Evolutionary conservation across 2,888 invertebrate genomes (phyloP).

Genomic region (Aphidius colemani): DNA sequence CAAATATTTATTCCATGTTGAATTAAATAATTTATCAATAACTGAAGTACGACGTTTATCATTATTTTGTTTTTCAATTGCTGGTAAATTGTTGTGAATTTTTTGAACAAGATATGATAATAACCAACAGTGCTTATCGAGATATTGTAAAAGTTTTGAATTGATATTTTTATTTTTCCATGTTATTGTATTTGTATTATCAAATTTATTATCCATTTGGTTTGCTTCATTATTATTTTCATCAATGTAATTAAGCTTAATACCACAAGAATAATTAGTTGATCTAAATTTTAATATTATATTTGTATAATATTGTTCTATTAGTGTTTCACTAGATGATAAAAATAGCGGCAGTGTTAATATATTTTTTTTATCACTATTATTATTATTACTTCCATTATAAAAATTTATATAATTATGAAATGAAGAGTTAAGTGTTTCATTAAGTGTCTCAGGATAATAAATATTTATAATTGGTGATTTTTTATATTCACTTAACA

Average conservation of each 20-base stretch:
- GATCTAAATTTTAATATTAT: constrained; percentile 31
- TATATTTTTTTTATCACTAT: constrained; percentile 6
- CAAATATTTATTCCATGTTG: constrained; percentile 63
- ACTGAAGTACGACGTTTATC: constrained; percentile 64
- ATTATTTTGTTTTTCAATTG: constrained; percentile 63
- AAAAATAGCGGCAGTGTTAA: constrained; percentile 29
- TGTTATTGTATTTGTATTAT: background rate
- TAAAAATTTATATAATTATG: constrained; percentile 44
- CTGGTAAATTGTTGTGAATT: constrained; percentile 65
- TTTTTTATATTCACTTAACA: constrained; percentile 50
- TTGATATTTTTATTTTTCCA: constrained; percentile 52
- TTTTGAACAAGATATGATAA: constrained; percentile 71
- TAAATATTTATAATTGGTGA: constrained; percentile 47
- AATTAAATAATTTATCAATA: constrained; percentile 66
- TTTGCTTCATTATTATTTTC: constrained; percentile 15
- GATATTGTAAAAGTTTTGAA: constrained; percentile 67
- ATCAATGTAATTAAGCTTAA: constrained; percentile 41
- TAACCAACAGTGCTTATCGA: constrained; percentile 72
- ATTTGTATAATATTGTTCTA: constrained; percentile 23
- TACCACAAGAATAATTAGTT: constrained; percentile 37
- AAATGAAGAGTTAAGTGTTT: constrained; percentile 40
- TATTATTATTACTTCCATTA: constrained; percentile 3
- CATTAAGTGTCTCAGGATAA: constrained; percentile 44
- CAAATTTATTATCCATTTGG: background rate
- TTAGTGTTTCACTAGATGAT: constrained; percentile 43